Base-by-base conservation (phyloP, 1,140 invertebrate species). In the Zaprionus davidi region DNA sequence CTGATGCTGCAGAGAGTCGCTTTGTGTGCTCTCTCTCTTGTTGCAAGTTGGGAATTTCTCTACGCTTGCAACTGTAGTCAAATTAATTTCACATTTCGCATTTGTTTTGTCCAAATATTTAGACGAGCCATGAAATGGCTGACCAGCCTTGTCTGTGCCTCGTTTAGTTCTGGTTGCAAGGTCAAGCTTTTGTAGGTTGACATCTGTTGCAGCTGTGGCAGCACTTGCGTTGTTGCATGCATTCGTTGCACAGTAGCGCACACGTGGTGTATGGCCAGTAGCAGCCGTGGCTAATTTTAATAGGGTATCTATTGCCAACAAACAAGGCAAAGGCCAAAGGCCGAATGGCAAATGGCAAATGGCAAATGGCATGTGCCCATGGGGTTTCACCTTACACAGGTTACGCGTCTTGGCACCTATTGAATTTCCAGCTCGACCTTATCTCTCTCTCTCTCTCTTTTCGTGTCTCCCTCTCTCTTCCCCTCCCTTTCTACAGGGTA, bases 111-210 rank as follows among this genome's bases (percentile, higher is more conserved):
- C 73, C 78, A 76, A 90, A 90, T 82, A 90, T 90, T 90, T 90
- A 69, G 81, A 90, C 78, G 78, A 64, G 68, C 78, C 85, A 60
- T 90, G 79, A 82, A 81, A 90, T 81, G 57, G 26, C 60, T 64
- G 36, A 41, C 56, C 53, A n/a, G 2, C 7, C 9, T 49, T 12
- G 4, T 55, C 17, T 38, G 2, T 41, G 38, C 46, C 46, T 62
- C 28, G 13, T 76, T 90, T 90, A 73, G 85, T 90, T 90, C 81
- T 90, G 85, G 85, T 90, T 24, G 70, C 81, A 90, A 90, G 85
- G 85, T 90, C 85, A 90, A 79, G 66, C 64, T 71, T 62, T 60
- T 34, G 34, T 62, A 26, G 36, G 78, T 59, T 67, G 22, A 49
- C 71, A 76, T 69, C 28, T 71, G 36, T 46, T 51, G 41, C 77